Conservation (phyloP, 2,113 vertebrate species). For the Salvelinus fontinalis region DNA sequence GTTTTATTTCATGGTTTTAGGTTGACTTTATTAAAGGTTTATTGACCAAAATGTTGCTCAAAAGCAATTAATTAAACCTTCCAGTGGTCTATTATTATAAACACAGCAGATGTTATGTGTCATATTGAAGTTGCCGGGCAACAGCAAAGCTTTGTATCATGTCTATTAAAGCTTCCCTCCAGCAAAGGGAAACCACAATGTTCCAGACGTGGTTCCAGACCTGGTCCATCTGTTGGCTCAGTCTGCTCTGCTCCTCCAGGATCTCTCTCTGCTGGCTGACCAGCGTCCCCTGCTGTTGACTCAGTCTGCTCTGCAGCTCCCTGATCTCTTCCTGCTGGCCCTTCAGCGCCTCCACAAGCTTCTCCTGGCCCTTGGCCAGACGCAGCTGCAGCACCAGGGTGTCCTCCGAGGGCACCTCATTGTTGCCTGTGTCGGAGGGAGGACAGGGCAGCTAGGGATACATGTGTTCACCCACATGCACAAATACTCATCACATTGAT, state of each 20-base stretch:
- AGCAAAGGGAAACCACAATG: too few species aligned
- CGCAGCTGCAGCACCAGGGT: conserved; percentile 82
- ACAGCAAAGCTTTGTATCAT: too few species aligned
- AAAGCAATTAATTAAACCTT: too few species aligned
- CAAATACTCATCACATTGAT: too few species aligned
- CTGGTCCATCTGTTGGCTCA: conserved; percentile 84
- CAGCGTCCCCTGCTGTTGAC: conserved; percentile 77
- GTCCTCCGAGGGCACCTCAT: conserved; percentile 83
- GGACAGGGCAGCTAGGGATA: neutral
- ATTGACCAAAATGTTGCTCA: too few species aligned
- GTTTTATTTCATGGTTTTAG: too few species aligned
- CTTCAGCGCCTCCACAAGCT: conserved; percentile 79
- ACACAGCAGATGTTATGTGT: too few species aligned
- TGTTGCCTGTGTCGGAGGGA: conserved; percentile 70
- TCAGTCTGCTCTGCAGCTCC: conserved; percentile 79
- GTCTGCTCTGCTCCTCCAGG: conserved; percentile 83
- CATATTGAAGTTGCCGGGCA: too few species aligned
- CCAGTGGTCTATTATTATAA: too few species aligned
- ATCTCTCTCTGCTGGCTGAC: conserved; percentile 81
- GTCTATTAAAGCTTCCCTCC: too few species aligned
- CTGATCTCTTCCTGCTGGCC: conserved; percentile 78
- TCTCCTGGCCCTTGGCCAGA: conserved; percentile 82
- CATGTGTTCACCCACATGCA: neutral
- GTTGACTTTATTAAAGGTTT: too few species aligned
- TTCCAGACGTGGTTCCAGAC: conserved; percentile 13